These are phyloP conservation scores for Meta bourneti DNA, from an alignment of 2,888 invertebrate genomes.

Conservation along the genomic window DNA sequence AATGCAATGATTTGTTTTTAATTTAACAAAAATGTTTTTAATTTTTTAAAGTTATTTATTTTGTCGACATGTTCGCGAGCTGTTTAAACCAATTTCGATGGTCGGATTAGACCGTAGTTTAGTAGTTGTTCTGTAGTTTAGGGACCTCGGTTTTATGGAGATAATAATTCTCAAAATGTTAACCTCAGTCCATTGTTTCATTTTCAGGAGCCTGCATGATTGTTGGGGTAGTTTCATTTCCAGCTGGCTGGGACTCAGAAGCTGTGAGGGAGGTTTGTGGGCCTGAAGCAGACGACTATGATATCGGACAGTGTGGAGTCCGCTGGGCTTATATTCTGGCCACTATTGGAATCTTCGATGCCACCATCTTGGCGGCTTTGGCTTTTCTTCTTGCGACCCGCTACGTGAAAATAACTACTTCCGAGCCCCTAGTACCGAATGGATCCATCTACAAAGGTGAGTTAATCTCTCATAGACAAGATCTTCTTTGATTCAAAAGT, in stretches of 20 bases:
- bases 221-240: slow-evolving; percentile 92
- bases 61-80: too few species aligned
- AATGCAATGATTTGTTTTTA: too few species aligned
- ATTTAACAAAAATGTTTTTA: too few species aligned
- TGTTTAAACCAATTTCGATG: too few species aligned
- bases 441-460: slow-evolving; percentile 77
- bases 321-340: slow-evolving; percentile 97
- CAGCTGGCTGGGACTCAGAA: slow-evolving; percentile 93
- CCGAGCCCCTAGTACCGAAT: slow-evolving; percentile 77
- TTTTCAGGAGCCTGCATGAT: slow-evolving; percentile 91
- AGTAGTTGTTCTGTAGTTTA: too few species aligned
- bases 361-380: slow-evolving; percentile 90
- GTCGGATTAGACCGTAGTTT: too few species aligned
- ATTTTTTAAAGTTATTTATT: too few species aligned
- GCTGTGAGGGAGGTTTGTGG: slow-evolving; percentile 93
- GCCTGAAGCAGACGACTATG: slow-evolving; percentile 86
- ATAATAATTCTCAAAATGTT: too few species aligned
- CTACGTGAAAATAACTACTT: slow-evolving; percentile 86
- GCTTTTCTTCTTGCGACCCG: slow-evolving; percentile 96
- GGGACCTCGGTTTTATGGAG: too few species aligned
- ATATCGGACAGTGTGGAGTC: slow-evolving; percentile 90
- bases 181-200: too few species aligned
- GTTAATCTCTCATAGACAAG: background rate
- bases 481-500: too few species aligned
- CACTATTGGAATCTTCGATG: slow-evolving; percentile 91